Conservation (phyloP, 2,888 invertebrate genomes). For the Phyllotreta striolata region DNA sequence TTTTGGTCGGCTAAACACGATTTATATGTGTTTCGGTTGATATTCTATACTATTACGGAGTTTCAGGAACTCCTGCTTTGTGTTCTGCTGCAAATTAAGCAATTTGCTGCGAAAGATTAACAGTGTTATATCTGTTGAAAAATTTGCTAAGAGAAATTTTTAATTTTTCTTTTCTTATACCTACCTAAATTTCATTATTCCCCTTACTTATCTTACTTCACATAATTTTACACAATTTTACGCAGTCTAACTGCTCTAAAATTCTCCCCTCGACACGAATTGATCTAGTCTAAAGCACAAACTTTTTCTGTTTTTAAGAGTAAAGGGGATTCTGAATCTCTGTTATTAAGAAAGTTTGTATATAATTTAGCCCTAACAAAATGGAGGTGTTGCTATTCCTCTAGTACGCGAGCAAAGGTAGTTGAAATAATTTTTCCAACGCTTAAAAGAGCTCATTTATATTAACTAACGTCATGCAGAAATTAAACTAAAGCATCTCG, state of each 20-base stretch:
- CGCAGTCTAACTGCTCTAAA: slow-evolving; percentile 20
- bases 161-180: slow-evolving; percentile 6
- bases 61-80: too few relatives aligned
- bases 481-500: background rate
- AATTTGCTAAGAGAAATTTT: slow-evolving; percentile 3
- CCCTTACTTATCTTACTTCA: background rate
- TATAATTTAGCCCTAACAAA: slow-evolving; percentile 28
- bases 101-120: background rate
- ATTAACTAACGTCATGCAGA: background rate
- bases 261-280: slow-evolving; percentile 17
- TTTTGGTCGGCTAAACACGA: slow-evolving; percentile 18
- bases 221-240: slow-evolving; percentile 19
- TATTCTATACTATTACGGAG: too few relatives aligned
- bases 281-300: slow-evolving; percentile 24
- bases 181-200: slow-evolving; percentile 9
- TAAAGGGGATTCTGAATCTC: slow-evolving; percentile 21
- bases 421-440: background rate
- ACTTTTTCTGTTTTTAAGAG: slow-evolving; percentile 25
- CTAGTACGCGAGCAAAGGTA: slow-evolving; percentile 8
- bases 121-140: background rate
- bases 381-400: slow-evolving; percentile 21
- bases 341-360: slow-evolving; percentile 30
- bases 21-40: slow-evolving; percentile 12
- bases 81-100: background rate
- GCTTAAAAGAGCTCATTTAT: background rate